Conservation (phyloP, 2,888 invertebrate genomes). For the Amiota communis region DNA sequence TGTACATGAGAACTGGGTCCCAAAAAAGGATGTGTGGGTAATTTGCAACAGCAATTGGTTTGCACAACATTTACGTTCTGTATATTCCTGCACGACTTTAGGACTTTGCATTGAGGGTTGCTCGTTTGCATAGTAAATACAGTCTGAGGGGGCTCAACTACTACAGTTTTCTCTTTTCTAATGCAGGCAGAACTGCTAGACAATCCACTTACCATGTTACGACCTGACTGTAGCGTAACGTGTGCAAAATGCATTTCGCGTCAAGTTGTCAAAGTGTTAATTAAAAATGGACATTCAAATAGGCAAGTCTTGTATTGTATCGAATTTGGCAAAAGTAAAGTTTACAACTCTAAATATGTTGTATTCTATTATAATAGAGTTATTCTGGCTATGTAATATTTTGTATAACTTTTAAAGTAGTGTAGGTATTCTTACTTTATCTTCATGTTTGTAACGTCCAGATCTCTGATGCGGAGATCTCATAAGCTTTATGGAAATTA, state of each 20-base stretch:
- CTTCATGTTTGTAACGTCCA: too few relatives aligned
- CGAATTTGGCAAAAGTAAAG: too few relatives aligned
- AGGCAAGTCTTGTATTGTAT: constrained; percentile 35
- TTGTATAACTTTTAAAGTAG: too few relatives aligned
- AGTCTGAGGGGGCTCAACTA: background rate
- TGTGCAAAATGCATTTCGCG: constrained; percentile 59
- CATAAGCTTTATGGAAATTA: too few relatives aligned
- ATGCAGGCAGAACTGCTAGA: constrained; percentile 9
- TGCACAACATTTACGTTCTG: constrained; percentile 61
- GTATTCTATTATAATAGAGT: too few relatives aligned
- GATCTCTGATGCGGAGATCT: too few relatives aligned
- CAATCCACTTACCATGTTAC: too few relatives aligned
- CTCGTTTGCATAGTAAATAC: background rate
- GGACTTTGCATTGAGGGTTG: constrained; percentile 1
- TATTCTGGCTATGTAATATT: too few relatives aligned
- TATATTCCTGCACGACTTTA: constrained; percentile 6
- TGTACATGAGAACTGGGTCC: background rate
- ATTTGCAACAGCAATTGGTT: constrained; percentile 65
- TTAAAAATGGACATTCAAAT: constrained; percentile 67
- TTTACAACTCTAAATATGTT: too few relatives aligned
- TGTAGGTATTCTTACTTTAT: too few relatives aligned
- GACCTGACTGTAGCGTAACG: background rate
- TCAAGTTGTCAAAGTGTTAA: constrained; percentile 67
- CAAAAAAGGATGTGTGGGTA: constrained; percentile 50
- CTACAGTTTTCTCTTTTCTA: too few relatives aligned